Evolutionary conservation across 1,140 invertebrate genomes (phyloP), one percentile per base, ranked within the genome.

Genomic region (Drosophila novamexicana): DNA sequence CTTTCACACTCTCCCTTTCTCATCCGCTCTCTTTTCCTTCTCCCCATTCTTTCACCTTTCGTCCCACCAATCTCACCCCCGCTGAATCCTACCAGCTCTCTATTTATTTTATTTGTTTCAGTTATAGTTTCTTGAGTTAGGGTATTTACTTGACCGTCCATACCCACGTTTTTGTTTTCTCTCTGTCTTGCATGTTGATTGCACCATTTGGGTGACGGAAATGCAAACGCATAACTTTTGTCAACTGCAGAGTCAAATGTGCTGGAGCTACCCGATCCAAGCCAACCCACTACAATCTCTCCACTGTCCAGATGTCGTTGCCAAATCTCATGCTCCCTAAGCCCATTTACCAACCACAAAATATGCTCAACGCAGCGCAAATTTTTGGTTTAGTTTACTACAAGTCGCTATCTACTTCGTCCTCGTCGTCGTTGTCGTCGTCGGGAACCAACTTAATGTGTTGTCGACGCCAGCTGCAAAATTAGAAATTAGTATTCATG

Each of bases 401-500:
- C 80, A 71, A 81, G 65, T 77, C 82, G 63, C 52, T 49, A 49
- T 67, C 47, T 34, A 16, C 50, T 52, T 49, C 50, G 58, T 18
- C 32, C 45, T 59, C 18, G 53, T 9, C 22, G 37, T 54, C 18
- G 18, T 1, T 22, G 56, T 18, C 36, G 64, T 56, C 32, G 37
- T 37, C 40, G 59, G 53, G 40, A 45, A 29, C 49, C 67, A 82
- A 77, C 84, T 82, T 86, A 82, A 89, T 86, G 80, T 80, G 80
- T 75, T 89, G 81, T 73, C 70, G 68, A 64, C 57, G 62, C 61
- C 62, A 65, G 81, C 73, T 80, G 69, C 84, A 49, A 88, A 89
- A 89, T 89, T 89, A 89, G 76, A 88, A 88, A 89, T 89, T 88
- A 88, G 84, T 88, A 88, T 88, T 88, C 80, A 88, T 84, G 84